A percentile compares a stretch with the other conserved stretches of the same genome.
phyloP scores from a whole-genome alignment of 2,113 vertebrate species.

The Barnardius zonarius region DNA sequence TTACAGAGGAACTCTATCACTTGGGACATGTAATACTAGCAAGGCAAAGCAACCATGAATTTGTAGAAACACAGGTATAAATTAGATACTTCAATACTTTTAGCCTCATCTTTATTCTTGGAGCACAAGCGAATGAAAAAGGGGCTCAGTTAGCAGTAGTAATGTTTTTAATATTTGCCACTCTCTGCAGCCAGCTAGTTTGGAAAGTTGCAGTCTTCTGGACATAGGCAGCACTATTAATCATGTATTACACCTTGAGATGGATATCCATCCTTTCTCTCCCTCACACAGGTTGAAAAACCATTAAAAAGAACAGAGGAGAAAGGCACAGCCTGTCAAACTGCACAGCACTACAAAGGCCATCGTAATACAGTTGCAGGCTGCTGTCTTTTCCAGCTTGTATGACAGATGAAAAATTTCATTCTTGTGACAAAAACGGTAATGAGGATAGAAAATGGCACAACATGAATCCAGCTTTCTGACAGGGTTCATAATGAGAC shows the following conservation, averaged over 20 bases:
- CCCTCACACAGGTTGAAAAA: neutral
- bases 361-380: neutral
- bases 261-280: neutral
- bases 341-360: neutral
- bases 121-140: neutral
- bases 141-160: neutral
- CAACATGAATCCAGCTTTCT: constrained; percentile 31
- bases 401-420: constrained; percentile 51
- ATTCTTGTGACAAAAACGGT: constrained; percentile 17
- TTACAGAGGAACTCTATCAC: neutral
- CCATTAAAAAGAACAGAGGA: constrained; percentile 20
- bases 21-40: neutral
- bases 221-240: neutral
- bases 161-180: neutral
- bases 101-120: neutral
- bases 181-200: neutral
- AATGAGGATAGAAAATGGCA: constrained; percentile 34
- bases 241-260: neutral
- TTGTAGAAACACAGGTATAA: neutral
- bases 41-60: neutral
- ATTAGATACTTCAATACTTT: neutral
- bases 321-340: constrained; percentile 39
- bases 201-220: neutral
- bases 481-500: constrained; percentile 23
- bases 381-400: constrained; percentile 31